Percentiles rank a stretch among this genome's conserved stretches.
These are phyloP conservation scores for Florisuga fusca DNA, from an alignment of 2,797 vertebrate species.

Conservation along the genomic window DNA sequence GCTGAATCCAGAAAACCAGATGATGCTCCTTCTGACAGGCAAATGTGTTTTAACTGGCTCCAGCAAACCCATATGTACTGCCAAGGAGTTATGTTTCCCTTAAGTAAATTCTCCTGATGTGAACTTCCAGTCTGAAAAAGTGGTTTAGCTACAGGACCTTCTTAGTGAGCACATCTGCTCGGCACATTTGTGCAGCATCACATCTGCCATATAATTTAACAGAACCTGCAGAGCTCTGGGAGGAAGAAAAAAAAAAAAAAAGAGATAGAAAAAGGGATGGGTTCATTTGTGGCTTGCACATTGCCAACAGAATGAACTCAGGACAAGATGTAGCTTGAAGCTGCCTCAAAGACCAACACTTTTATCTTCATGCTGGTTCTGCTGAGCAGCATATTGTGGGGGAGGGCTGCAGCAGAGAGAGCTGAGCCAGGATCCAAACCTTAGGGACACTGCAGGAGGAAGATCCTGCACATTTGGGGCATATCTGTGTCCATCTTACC, in stretches of 20 bases:
- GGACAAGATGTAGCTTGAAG: background rate
- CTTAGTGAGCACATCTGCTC: constrained; percentile 13
- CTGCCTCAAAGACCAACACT: background rate
- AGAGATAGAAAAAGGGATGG: background rate
- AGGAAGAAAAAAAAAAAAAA: background rate
- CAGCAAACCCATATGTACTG: background rate
- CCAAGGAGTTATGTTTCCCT: background rate
- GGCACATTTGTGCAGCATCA: background rate
- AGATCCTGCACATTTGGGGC: background rate
- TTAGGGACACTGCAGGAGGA: background rate
- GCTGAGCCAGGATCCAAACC: background rate
- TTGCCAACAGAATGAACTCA: background rate
- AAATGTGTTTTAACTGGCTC: constrained; percentile 21
- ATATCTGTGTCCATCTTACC: background rate
- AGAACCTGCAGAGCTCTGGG: background rate
- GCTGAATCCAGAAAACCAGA: constrained; percentile 26
- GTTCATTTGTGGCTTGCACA: background rate
- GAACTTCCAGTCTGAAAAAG: background rate
- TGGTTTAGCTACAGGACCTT: constrained; percentile 5
- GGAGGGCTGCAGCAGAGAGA: background rate
- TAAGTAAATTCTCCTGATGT: constrained; percentile 1
- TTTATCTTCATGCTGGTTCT: background rate
- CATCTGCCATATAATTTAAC: background rate
- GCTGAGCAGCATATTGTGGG: background rate
- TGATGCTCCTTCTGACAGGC: background rate